Evolutionary conservation across 2,797 vertebrate species (phyloP).

Genomic region (Salarias fasciatus): DNA sequence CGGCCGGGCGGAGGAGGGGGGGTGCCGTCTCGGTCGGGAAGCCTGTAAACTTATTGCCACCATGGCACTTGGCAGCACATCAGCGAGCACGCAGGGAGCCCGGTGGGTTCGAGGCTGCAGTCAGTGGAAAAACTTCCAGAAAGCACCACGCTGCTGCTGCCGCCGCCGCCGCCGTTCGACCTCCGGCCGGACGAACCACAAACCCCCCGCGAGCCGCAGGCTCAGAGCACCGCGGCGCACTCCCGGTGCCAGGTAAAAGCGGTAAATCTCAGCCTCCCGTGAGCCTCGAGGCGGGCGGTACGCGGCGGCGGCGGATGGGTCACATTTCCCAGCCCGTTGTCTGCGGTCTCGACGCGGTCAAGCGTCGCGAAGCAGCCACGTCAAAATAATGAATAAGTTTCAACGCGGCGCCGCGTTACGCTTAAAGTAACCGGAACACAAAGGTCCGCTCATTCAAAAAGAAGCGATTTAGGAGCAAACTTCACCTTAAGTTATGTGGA

Average conservation of each 20-base stretch:
- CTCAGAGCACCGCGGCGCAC: not conserved
- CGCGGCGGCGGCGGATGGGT: too few relatives aligned
- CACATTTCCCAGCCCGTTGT: too few relatives aligned
- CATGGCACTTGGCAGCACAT: slow-evolving; percentile 59
- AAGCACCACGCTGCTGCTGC: slow-evolving; percentile 45
- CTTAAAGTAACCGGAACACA: not conserved
- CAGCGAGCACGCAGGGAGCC: slow-evolving; percentile 12
- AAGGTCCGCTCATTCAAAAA: not conserved
- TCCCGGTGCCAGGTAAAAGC: too few relatives aligned
- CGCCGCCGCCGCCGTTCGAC: slow-evolving; percentile 15
- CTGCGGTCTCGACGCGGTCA: not conserved
- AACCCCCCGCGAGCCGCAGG: slow-evolving; percentile 6
- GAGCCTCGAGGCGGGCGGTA: too few relatives aligned
- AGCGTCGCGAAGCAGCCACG: slow-evolving; percentile 1
- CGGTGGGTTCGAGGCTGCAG: slow-evolving; percentile 18
- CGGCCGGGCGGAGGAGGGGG: not conserved
- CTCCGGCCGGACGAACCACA: not conserved
- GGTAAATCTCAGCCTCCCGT: too few relatives aligned
- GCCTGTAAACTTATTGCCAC: slow-evolving; percentile 32
- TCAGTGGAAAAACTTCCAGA: slow-evolving; percentile 58
- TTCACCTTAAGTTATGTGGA: slow-evolving; percentile 64
- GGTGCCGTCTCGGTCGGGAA: not conserved
- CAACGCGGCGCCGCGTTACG: slow-evolving; percentile 18
- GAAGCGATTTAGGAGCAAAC: not conserved
- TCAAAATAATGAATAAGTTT: slow-evolving; percentile 45